Conservation (phyloP, 1,140 invertebrate genomes). For the Drosophila nikananu region DNA sequence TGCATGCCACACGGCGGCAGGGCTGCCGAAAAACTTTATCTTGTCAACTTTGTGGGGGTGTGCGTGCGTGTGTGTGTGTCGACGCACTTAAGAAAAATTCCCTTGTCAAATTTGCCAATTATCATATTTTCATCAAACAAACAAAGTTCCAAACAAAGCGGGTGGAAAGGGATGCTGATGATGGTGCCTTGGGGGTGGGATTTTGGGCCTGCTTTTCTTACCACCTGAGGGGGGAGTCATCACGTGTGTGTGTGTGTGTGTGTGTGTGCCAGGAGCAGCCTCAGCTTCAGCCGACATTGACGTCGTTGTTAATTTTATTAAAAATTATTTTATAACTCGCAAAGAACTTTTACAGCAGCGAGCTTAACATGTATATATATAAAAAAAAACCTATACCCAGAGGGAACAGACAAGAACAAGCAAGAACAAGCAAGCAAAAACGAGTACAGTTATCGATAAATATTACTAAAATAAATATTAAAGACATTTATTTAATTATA, state of each 20-base stretch:
- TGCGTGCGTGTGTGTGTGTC: constrained; percentile 25
- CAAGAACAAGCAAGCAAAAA: too few relatives aligned
- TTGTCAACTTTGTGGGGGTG: constrained; percentile 68
- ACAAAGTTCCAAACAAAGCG: constrained; percentile 67
- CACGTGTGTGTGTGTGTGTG: constrained; percentile 12
- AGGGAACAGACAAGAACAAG: background rate
- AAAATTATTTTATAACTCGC: constrained; percentile 80
- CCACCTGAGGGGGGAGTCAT: background rate
- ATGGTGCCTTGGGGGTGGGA: constrained; percentile 1
- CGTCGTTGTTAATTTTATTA: constrained; percentile 77
- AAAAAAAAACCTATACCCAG: background rate
- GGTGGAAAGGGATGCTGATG: constrained; percentile 15
- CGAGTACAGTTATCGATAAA: too few relatives aligned
- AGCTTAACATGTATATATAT: constrained; percentile 25
- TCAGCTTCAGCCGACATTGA: constrained; percentile 55
- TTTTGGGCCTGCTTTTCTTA: background rate
- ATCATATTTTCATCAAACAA: constrained; percentile 85
- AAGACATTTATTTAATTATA: too few relatives aligned
- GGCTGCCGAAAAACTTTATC: constrained; percentile 76
- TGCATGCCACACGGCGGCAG: constrained; percentile 69
- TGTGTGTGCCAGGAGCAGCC: constrained; percentile 11
- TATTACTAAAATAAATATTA: too few relatives aligned
- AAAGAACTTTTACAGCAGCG: constrained; percentile 52
- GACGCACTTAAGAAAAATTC: constrained; percentile 84
- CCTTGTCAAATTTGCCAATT: constrained; percentile 85